Evolutionary conservation across 2,113 vertebrate genomes (phyloP).

Genomic region (Pelecanoides urinatrix): DNA sequence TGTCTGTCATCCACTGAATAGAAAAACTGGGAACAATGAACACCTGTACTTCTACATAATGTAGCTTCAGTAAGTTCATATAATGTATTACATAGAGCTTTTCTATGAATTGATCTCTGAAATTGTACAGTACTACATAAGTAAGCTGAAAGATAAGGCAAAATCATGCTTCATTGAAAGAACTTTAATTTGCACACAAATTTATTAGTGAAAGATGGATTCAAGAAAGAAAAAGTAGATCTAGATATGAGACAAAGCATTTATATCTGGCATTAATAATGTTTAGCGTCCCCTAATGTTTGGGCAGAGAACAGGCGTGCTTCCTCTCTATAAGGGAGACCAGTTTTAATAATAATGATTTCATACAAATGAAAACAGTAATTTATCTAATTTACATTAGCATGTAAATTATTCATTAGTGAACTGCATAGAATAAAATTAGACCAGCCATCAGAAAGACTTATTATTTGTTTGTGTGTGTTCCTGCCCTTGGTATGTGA

Average conservation of each 20-base stretch:
- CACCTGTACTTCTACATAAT: neutral
- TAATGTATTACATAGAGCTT: neutral
- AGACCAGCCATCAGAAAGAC: neutral
- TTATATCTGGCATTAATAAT: neutral
- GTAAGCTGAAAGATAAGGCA: conserved; percentile 24
- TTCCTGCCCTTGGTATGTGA: neutral
- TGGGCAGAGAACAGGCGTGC: neutral
- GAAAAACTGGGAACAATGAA: neutral
- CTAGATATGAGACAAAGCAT: neutral
- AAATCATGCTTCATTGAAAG: neutral
- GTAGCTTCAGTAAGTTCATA: neutral
- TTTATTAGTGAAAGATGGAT: neutral
- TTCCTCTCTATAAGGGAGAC: neutral
- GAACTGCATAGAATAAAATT: conserved; percentile 30
- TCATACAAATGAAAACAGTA: conserved; percentile 33
- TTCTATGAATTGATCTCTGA: conserved; percentile 30
- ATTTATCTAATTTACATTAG: conserved; percentile 55
- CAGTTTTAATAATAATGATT: conserved; percentile 44
- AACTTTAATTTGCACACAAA: conserved; percentile 56
- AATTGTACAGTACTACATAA: neutral
- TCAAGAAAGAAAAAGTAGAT: neutral
- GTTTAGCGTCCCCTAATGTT: neutral
- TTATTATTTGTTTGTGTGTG: neutral
- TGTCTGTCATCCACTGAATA: neutral
- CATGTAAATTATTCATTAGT: conserved; percentile 61